A percentile compares a stretch with the other conserved stretches of the same genome.
Evolutionary conservation across 2,888 invertebrate species (phyloP).

Genomic region (Merodon equestris): DNA sequence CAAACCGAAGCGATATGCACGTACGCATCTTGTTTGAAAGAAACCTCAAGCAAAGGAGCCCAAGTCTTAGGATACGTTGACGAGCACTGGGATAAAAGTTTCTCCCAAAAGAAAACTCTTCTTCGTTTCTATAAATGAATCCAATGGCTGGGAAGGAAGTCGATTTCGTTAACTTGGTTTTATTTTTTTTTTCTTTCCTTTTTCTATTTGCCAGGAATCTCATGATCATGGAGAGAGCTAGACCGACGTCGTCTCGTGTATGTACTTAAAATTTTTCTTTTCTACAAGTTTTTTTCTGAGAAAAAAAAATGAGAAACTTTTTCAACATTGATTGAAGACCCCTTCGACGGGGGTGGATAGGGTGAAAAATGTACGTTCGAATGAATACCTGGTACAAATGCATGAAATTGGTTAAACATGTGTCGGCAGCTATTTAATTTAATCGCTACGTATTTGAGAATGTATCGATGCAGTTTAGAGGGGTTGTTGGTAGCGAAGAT

Average conservation of each 20-base stretch:
- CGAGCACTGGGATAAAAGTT: conserved; percentile 16
- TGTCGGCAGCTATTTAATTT: conserved; percentile 51
- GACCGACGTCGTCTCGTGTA: neutral
- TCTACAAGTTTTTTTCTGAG: conserved; percentile 23
- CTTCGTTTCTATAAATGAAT: conserved; percentile 39
- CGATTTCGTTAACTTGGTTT: conserved; percentile 52
- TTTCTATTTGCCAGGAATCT: conserved; percentile 4
- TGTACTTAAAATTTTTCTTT: conserved; percentile 27
- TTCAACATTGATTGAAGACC: conserved; percentile 39
- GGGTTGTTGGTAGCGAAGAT: neutral
- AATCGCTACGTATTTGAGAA: conserved; percentile 43
- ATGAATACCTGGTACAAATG: conserved; percentile 47
- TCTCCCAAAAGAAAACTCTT: conserved; percentile 34
- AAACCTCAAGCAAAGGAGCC: conserved; percentile 15
- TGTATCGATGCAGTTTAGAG: conserved; percentile 5
- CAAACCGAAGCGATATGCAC: conserved; percentile 52
- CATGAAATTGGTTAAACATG: conserved; percentile 57
- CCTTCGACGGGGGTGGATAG: neutral
- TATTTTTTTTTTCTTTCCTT: no score
- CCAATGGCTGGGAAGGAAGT: conserved; percentile 60
- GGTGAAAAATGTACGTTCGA: neutral
- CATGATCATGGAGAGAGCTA: conserved; percentile 11
- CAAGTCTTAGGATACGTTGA: conserved; percentile 27
- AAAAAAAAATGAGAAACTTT: conserved; percentile 36
- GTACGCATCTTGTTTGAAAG: conserved; percentile 53